These are phyloP conservation scores for Rhabditoides inermis DNA, from an alignment of 2,888 invertebrate species.

Conservation along the genomic window DNA sequence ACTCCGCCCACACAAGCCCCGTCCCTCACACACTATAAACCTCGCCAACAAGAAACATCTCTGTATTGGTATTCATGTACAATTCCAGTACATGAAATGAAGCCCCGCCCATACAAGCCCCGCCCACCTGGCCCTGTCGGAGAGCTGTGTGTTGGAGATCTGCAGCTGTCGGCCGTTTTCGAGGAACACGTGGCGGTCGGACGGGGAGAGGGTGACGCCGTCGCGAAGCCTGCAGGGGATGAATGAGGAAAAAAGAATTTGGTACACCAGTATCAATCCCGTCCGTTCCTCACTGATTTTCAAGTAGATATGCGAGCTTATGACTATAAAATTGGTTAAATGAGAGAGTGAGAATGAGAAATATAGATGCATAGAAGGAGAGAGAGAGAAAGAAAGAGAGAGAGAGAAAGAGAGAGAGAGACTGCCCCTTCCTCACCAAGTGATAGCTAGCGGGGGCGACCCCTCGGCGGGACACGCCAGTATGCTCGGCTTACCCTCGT, in stretches of 20 bases:
- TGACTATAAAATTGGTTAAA: too few relatives aligned
- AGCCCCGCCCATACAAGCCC: not conserved
- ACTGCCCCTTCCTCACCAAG: conserved; percentile 42
- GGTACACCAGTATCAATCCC: too few relatives aligned
- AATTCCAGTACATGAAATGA: not conserved
- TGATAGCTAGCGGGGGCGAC: conserved; percentile 53
- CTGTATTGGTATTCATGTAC: too few relatives aligned
- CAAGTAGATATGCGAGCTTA: too few relatives aligned
- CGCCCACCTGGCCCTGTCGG: conserved; percentile 9
- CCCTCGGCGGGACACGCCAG: conserved; percentile 55
- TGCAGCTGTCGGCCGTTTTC: conserved; percentile 41
- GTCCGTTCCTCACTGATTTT: too few relatives aligned
- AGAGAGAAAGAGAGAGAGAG: not conserved
- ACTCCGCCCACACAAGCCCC: not conserved
- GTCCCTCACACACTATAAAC: not conserved
- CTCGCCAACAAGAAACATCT: conserved; percentile 1
- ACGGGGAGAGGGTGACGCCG: conserved; percentile 25
- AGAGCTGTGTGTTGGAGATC: conserved; percentile 19
- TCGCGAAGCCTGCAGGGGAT: conserved; percentile 29
- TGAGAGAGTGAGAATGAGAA: too few relatives aligned
- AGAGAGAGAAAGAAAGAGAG: conserved; percentile 3
- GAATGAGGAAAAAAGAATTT: conserved; percentile 10
- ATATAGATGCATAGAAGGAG: too few relatives aligned
- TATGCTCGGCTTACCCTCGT: conserved; percentile 50
- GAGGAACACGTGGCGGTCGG: conserved; percentile 25